Percentiles rank a stretch among this genome's conserved stretches.
These are phyloP conservation scores for Erythrolamprus reginae DNA, from an alignment of 2,113 vertebrate genomes.

Conservation along the genomic window DNA sequence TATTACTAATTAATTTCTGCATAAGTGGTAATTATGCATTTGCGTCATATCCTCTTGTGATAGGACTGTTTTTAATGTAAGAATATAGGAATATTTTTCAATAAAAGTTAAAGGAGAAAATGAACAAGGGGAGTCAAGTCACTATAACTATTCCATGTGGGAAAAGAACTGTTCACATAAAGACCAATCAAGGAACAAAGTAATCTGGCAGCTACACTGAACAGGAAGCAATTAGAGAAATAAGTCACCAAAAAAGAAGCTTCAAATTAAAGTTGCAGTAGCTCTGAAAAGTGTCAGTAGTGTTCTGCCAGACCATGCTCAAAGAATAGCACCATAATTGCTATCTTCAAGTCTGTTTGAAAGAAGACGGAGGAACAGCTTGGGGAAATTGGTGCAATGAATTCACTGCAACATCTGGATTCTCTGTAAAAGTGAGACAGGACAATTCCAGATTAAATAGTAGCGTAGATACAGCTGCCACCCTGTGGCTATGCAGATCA, in stretches of 20 bases:
- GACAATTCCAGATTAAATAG: background rate
- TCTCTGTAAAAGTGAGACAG: background rate
- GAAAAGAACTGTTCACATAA: background rate
- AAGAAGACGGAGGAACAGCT: background rate
- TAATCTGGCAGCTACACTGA: background rate
- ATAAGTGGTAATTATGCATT: background rate
- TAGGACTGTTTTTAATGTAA: background rate
- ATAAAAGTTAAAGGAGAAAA: background rate
- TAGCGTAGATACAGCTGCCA: background rate
- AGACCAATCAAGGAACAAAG: background rate
- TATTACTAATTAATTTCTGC: background rate
- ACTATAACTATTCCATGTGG: background rate
- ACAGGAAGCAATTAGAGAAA: background rate
- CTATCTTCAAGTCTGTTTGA: background rate
- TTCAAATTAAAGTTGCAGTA: background rate
- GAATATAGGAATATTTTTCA: background rate
- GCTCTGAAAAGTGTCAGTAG: background rate
- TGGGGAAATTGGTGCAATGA: background rate
- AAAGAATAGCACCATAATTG: background rate
- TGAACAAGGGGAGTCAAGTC: background rate
- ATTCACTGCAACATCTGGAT: background rate
- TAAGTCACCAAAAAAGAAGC: background rate
- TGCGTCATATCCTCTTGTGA: background rate
- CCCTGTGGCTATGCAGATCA: background rate
- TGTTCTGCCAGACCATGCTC: background rate